A percentile compares a stretch with the other conserved stretches of the same genome.
phyloP scores from a whole-genome alignment of 2,888 invertebrate genomes.

The Nomada ferruginata region DNA sequence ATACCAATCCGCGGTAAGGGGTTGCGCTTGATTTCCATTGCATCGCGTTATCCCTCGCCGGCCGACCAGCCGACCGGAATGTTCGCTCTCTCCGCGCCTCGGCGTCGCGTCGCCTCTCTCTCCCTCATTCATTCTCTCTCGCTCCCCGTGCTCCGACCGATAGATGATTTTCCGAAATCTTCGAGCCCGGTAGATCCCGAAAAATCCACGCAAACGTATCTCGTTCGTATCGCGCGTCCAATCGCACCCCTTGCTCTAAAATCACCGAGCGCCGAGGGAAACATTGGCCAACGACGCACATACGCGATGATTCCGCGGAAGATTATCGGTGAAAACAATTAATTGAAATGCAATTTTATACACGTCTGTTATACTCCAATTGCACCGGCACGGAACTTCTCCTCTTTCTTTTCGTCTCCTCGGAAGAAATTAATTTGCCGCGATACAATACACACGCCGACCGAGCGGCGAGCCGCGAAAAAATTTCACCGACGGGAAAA shows the following conservation, averaged over 20 bases:
- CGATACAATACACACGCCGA: slow-evolving; percentile 18
- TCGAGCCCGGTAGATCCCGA: not conserved
- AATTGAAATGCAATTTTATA: slow-evolving; percentile 54
- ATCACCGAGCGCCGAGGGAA: not conserved
- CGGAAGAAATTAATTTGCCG: slow-evolving; percentile 51
- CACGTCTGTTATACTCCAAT: slow-evolving; percentile 34
- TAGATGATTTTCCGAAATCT: slow-evolving; percentile 5
- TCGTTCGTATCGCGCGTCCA: not conserved
- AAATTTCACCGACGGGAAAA: slow-evolving; percentile 46
- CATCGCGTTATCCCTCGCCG: slow-evolving; percentile 75
- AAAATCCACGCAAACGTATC: not conserved
- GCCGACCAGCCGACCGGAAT: slow-evolving; percentile 39
- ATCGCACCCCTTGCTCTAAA: not conserved
- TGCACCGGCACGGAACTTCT: slow-evolving; percentile 35
- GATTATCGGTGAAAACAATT: slow-evolving; percentile 42
- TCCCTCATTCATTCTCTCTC: not conserved
- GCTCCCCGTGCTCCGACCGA: not conserved
- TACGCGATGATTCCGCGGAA: not conserved
- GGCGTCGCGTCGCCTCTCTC: not conserved
- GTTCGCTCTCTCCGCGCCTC: slow-evolving; percentile 3
- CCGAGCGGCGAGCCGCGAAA: slow-evolving; percentile 23
- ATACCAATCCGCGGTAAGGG: slow-evolving; percentile 75
- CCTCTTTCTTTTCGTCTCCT: slow-evolving; percentile 7
- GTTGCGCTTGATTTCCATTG: slow-evolving; percentile 79
- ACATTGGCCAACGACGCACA: not conserved